Evolutionary conservation across 1,140 invertebrate genomes (phyloP).

Genomic region (Drosophila pandora): DNA sequence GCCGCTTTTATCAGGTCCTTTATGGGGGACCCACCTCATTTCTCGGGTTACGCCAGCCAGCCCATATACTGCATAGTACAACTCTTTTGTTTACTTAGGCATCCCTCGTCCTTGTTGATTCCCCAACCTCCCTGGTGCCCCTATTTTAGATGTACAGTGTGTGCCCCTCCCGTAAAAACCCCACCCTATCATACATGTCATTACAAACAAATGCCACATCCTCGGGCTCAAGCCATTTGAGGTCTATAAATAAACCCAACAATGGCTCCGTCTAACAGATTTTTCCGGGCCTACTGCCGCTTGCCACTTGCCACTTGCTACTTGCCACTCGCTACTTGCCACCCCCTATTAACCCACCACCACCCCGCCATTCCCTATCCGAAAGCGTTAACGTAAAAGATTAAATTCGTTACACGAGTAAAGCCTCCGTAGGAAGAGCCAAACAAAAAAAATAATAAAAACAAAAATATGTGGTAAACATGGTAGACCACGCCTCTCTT

Average conservation of each 20-base stretch:
- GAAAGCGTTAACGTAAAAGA: conserved; percentile 66
- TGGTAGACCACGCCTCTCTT: conserved; percentile 26
- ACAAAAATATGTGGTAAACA: conserved; percentile 39
- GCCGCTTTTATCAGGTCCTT: conserved; percentile 53
- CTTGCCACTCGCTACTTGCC: neutral
- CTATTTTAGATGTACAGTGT: neutral
- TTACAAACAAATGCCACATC: conserved; percentile 53
- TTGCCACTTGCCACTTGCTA: neutral
- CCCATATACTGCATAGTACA: conserved; percentile 22
- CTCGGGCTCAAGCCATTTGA: conserved; percentile 64
- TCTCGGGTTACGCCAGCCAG: conserved; percentile 30
- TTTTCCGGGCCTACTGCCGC: conserved; percentile 21
- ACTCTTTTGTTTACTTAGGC: conserved; percentile 71
- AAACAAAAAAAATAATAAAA: neutral
- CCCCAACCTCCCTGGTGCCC: neutral
- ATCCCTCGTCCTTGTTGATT: conserved; percentile 18
- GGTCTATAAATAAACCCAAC: conserved; percentile 73
- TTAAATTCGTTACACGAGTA: conserved; percentile 61
- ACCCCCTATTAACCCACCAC: neutral
- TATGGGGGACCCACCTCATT: conserved; percentile 47
- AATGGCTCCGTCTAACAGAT: conserved; percentile 55
- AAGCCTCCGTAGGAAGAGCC: conserved; percentile 7
- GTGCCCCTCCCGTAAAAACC: neutral
- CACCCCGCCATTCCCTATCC: conserved; percentile 5
- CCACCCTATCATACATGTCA: conserved; percentile 47